Evolutionary conservation across 1,140 invertebrate genomes (phyloP).

Genomic region (Zaprionus vittiger): DNA sequence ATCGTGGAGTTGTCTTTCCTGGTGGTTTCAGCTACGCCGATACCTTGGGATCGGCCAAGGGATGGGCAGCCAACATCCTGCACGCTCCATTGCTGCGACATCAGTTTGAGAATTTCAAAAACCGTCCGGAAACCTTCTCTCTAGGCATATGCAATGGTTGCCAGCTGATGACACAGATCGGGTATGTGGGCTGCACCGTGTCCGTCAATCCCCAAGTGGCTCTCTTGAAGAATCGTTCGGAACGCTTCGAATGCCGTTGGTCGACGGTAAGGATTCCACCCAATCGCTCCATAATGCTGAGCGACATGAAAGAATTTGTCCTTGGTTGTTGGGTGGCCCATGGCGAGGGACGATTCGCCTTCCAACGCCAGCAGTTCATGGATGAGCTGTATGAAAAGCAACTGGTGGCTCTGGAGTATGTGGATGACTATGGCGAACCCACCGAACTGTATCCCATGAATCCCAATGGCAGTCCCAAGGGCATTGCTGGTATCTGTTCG

Average conservation of each 20-base stretch:
- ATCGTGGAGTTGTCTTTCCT: slow-evolving; percentile 96
- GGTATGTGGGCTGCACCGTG: slow-evolving; percentile 88
- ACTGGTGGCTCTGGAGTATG: slow-evolving; percentile 92
- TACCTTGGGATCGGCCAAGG: slow-evolving; percentile 98
- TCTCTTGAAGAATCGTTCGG: slow-evolving; percentile 94
- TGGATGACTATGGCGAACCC: slow-evolving; percentile 90
- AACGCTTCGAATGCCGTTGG: slow-evolving; percentile 95
- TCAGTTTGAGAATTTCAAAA: slow-evolving; percentile 90
- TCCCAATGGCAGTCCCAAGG: slow-evolving; percentile 93
- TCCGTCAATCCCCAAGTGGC: slow-evolving; percentile 87
- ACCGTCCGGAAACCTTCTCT: slow-evolving; percentile 94
- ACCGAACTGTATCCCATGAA: slow-evolving; percentile 96
- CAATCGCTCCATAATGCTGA: slow-evolving; percentile 93
- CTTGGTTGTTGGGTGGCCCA: slow-evolving; percentile 99
- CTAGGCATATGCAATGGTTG: slow-evolving; percentile 99
- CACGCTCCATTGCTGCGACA: slow-evolving; percentile 88
- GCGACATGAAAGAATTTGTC: slow-evolving; percentile 92
- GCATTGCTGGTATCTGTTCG: slow-evolving; percentile 95
- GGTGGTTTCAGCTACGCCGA: slow-evolving; percentile 99
- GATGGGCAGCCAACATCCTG: slow-evolving; percentile 96
- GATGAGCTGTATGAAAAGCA: slow-evolving; percentile 86
- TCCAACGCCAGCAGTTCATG: slow-evolving; percentile 86
- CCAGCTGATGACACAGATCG: slow-evolving; percentile 95
- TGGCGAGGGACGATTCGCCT: slow-evolving; percentile 94
- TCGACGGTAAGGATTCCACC: slow-evolving; percentile 90